Evolutionary conservation across 2,888 invertebrate genomes (phyloP).

Genomic region (Lithodes maja): DNA sequence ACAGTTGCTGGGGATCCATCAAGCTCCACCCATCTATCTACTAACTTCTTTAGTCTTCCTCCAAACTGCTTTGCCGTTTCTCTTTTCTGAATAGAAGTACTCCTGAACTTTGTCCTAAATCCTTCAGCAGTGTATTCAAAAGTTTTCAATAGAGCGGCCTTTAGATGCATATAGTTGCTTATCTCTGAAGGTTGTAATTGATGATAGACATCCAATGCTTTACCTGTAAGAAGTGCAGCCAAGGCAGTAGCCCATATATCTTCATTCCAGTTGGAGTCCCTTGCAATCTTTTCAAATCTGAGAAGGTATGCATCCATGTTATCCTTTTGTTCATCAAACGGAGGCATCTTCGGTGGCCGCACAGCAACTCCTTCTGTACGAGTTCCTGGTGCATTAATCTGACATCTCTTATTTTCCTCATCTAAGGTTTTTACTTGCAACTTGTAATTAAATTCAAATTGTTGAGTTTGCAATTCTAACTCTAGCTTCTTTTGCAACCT

Average conservation of each 20-base stretch:
- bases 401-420: no score
- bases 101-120: not conserved
- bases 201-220: not conserved
- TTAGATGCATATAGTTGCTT: not conserved
- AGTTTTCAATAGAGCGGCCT: not conserved
- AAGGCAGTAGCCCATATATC: constrained; percentile 7
- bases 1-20: not conserved
- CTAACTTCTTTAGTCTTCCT: not conserved
- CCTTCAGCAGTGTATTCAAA: not conserved
- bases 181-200: not conserved
- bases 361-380: not conserved
- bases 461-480: not conserved
- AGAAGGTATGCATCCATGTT: not conserved
- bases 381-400: no score
- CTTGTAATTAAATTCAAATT: not conserved
- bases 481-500: not conserved
- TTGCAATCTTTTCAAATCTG: not conserved
- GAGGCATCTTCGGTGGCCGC: not conserved
- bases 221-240: not conserved
- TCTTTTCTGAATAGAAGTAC: not conserved
- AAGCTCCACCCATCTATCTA: not conserved
- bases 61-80: not conserved
- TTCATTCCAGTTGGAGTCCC: constrained; percentile 5
- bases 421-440: not conserved
- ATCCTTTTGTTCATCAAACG: not conserved